These are phyloP conservation scores for Meda fulgida DNA, from an alignment of 2,797 vertebrate species.

Conservation along the genomic window DNA sequence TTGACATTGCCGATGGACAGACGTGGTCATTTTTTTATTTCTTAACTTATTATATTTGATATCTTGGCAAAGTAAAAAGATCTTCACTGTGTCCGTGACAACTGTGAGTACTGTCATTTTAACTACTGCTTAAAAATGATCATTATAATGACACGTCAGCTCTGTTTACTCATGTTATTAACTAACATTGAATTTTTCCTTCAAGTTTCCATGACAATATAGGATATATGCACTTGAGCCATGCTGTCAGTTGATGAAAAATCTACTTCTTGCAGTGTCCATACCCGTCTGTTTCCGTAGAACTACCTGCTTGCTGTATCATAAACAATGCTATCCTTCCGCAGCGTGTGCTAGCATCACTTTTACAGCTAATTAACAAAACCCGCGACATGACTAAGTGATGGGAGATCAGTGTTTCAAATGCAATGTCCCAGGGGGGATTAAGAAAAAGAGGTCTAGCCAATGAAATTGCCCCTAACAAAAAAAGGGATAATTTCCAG, in stretches of 20 bases:
- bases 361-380: constrained; percentile 54
- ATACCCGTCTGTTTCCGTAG: constrained; percentile 61
- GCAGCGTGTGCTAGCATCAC: constrained; percentile 60
- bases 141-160: constrained; percentile 56
- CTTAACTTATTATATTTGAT: constrained; percentile 52
- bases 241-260: constrained; percentile 60
- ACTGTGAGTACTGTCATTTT: constrained; percentile 75
- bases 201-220: constrained; percentile 58
- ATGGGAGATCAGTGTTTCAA: constrained; percentile 49
- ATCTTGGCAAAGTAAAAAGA: constrained; percentile 64
- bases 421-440: constrained; percentile 7
- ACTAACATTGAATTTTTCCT: constrained; percentile 55
- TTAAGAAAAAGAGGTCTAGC: constrained; percentile 17
- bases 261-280: constrained; percentile 62
- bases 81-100: constrained; percentile 78
- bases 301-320: constrained; percentile 73
- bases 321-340: constrained; percentile 66
- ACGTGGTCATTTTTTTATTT: constrained; percentile 27
- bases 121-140: constrained; percentile 65
- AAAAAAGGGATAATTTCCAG: neutral
- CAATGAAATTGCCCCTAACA: constrained; percentile 5
- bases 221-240: constrained; percentile 68
- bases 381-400: constrained; percentile 25
- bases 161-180: constrained; percentile 60
- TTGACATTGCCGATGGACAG: constrained; percentile 13